A percentile compares a stretch with the other conserved stretches of the same genome.
Conservation (phyloP, 30 jellyfish, hydroid and myxozoan genomes). For the Morbakka virulenta region DNA sequence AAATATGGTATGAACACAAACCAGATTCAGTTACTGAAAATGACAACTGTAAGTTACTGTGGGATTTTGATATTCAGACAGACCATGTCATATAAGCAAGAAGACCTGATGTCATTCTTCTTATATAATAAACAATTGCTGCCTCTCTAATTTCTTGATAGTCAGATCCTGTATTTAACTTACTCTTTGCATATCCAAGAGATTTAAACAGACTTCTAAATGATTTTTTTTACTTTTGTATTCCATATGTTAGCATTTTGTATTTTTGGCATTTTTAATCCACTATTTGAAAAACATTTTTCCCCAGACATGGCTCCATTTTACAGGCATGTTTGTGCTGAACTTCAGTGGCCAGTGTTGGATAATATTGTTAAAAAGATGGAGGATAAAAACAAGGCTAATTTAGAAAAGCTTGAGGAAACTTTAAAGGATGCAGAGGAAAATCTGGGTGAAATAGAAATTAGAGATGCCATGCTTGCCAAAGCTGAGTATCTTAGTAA, state of each 20-base stretch:
- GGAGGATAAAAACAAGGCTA: constrained; percentile 55
- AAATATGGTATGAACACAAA: too few species aligned
- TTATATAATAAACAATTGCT: too few species aligned
- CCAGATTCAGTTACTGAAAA: too few species aligned
- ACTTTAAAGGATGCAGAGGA: constrained; percentile 91
- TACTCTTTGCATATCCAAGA: too few species aligned
- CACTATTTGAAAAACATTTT: neutral
- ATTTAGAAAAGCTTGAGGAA: constrained; percentile 71
- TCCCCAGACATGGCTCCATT: constrained; percentile 81
- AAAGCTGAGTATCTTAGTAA: constrained; percentile 74
- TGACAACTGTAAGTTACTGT: too few species aligned
- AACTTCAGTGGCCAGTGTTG: constrained; percentile 62
- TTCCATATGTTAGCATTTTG: too few species aligned
- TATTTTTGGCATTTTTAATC: neutral
- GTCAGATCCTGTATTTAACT: too few species aligned
- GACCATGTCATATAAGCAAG: too few species aligned
- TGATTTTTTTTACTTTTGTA: neutral
- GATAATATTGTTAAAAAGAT: constrained; percentile 50
- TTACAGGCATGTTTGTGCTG: constrained; percentile 74
- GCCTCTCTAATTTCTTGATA: too few species aligned
- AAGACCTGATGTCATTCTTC: too few species aligned
- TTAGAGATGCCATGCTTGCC: constrained; percentile 74
- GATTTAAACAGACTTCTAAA: too few species aligned
- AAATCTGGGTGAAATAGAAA: constrained; percentile 91
- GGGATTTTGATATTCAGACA: too few species aligned